Evolutionary conservation across 1,140 invertebrate species (phyloP).

Genomic region (Scylla paramamosain): DNA sequence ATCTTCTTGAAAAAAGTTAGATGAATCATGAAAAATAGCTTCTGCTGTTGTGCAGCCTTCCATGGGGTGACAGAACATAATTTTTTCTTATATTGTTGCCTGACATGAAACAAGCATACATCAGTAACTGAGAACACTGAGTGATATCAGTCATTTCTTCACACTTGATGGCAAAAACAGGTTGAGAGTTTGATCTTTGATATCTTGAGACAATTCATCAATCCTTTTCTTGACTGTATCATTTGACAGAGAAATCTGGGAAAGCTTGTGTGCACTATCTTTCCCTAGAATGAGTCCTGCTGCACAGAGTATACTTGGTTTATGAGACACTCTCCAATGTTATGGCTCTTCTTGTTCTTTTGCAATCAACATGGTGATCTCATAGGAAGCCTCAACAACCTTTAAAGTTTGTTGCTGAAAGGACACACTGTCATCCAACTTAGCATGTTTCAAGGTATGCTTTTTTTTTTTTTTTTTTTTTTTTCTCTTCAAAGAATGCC

Average conservation of each 20-base stretch:
- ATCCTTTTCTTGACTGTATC: constrained; percentile 64
- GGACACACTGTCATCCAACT: neutral
- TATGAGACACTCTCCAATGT: constrained; percentile 34
- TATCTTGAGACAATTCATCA: constrained; percentile 53
- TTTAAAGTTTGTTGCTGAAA: constrained; percentile 27
- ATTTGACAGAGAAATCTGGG: constrained; percentile 57
- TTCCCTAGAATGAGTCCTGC: constrained; percentile 49
- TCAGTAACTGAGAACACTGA: constrained; percentile 46
- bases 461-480: neutral
- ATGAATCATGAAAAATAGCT: constrained; percentile 8
- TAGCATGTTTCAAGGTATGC: neutral
- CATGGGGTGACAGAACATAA: constrained; percentile 49
- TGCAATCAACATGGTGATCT: constrained; percentile 52
- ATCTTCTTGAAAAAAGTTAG: neutral
- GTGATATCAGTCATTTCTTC: constrained; percentile 47
- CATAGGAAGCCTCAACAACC: constrained; percentile 49
- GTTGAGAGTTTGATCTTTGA: constrained; percentile 56
- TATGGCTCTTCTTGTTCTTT: constrained; percentile 43
- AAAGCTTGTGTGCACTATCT: constrained; percentile 50
- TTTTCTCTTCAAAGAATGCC: neutral
- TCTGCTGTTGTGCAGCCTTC: constrained; percentile 27
- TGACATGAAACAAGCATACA: constrained; percentile 45
- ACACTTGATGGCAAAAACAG: constrained; percentile 58
- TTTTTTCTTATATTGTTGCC: constrained; percentile 52
- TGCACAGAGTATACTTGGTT: constrained; percentile 39